Evolutionary conservation across 1,140 invertebrate genomes (phyloP).

Genomic region (Aporrectodea caliginosa): DNA sequence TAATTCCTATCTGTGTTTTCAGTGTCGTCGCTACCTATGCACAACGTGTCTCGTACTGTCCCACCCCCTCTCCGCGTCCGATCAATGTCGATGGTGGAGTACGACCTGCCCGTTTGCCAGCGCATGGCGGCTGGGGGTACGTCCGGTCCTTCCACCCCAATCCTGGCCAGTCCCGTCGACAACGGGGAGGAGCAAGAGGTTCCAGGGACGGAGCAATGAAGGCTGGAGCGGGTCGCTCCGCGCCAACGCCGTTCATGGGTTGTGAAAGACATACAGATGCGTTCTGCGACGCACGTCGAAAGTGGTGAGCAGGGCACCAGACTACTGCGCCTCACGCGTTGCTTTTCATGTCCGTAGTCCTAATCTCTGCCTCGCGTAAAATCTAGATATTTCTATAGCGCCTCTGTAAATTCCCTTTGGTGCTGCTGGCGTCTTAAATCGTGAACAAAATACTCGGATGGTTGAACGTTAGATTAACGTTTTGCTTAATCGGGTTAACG

Average conservation of each 20-base stretch:
- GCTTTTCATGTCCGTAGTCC: no score
- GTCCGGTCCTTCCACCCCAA: constrained; percentile 13
- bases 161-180: constrained; percentile 20
- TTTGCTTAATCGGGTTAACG: no score
- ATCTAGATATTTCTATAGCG: no score
- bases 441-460: no score
- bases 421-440: no score
- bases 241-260: not conserved
- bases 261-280: not conserved
- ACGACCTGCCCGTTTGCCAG: constrained; percentile 63
- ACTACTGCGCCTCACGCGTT: no score
- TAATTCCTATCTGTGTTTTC: constrained; percentile 10
- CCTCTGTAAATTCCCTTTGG: no score
- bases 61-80: constrained; percentile 43
- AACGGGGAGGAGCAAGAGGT: not conserved
- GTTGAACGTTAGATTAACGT: no score
- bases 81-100: constrained; percentile 71
- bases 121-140: constrained; percentile 43
- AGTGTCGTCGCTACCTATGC: constrained; percentile 34
- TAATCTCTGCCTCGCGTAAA: no score
- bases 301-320: not conserved
- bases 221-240: not conserved
- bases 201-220: not conserved
- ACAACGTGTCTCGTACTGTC: constrained; percentile 27
- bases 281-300: not conserved